phyloP scores from a whole-genome alignment of 2,113 vertebrate species.

The Mellivora capensis region DNA sequence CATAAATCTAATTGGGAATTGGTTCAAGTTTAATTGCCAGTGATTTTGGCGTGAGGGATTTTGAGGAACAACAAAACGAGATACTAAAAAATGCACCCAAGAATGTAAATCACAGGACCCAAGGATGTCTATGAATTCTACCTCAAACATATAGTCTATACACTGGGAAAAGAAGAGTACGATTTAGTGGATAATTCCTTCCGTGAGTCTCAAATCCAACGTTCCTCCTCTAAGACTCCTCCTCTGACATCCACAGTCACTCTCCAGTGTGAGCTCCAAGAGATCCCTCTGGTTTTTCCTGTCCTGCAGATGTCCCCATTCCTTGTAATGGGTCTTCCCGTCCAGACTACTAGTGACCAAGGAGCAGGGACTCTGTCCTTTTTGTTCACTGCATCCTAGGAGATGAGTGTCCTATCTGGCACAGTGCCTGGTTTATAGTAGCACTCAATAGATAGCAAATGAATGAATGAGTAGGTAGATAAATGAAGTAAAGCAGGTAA shows the following conservation, averaged over 20 bases:
- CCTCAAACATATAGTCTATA: not conserved
- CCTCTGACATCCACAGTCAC: not conserved
- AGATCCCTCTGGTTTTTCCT: not conserved
- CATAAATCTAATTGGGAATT: not conserved
- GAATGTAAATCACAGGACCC: not conserved
- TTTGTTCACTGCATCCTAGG: not conserved
- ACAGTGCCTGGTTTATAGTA: not conserved
- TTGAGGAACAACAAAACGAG: not conserved
- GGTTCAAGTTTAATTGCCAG: not conserved
- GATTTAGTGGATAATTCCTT: not conserved
- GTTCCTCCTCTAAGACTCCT: not conserved
- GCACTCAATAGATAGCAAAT: not conserved
- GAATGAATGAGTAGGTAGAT: not conserved
- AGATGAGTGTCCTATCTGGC: not conserved
- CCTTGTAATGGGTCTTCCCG: no score
- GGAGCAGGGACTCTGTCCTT: not conserved
- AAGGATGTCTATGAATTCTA: not conserved
- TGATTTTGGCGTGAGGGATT: not conserved
- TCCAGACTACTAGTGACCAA: not conserved
- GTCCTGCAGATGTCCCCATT: not conserved
- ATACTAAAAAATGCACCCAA: not conserved
- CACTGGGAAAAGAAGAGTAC: not conserved
- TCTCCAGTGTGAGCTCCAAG: not conserved
- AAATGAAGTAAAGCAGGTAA: not conserved
- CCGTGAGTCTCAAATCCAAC: not conserved